Evolutionary conservation across 1,140 invertebrate genomes (phyloP), one percentile per base, ranked within the genome.

Genomic region (Ceratosolen fusciceps): DNA sequence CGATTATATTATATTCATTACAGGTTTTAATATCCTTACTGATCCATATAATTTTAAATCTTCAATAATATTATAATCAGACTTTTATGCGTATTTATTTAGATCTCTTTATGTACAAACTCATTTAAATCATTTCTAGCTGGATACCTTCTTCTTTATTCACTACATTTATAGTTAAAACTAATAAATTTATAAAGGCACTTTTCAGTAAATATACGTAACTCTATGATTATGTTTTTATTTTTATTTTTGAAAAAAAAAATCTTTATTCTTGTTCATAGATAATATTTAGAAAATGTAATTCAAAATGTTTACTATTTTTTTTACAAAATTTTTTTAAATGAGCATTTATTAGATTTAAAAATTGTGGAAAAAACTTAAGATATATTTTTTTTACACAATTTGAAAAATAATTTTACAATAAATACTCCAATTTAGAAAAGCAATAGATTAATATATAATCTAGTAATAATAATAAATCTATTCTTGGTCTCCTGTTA

Each of bases 1-100:
- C 16, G 21, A 16, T 67, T 76, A 65, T 34, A 67, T 67, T 31
- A 60, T 74, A 52, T 52, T 65, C 19, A 39, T 34, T 54, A 76
- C 47, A 54, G 39, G 12, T 54, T 29, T 76, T 21, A 39, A 54
- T 21, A 68, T 68, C 29, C 49, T 47, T 37, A 31, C 65, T 34
- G 26, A n/a, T 49, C n/a, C 60, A 75, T 24, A 62, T 24, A 4
- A 1, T 16, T n/a, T 65, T 26, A 29, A 65, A 21, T 65, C 29
- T 19, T 43, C 21, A 31, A 34, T 65, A 34, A 49, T 49, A 75
- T 19, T 19, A 62, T 31, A 29, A 29, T 39, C 37, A 65, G 19
- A 75, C 39, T 75, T 56, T 47, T 74, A 29, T 1, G 43, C 16
- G 9, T 19, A 71, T 10, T 21, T 21, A 34, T 34, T 1, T 2